Conservation (phyloP, 2,113 vertebrate species). For the Polypterus bichir region DNA sequence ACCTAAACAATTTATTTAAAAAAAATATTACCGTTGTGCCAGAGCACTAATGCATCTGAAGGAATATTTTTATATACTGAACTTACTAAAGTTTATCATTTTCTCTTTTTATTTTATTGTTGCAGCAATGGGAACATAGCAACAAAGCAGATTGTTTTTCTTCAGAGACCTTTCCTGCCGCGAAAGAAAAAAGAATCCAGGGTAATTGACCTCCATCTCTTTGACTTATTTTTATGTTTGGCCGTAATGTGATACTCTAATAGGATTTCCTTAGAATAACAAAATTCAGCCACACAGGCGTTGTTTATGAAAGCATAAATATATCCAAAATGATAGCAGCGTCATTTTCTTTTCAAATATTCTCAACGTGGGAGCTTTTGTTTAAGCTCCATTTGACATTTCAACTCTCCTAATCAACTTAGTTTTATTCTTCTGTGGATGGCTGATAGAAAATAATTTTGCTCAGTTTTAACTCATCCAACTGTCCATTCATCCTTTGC, state of each 20-base stretch:
- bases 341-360: background rate
- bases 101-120: constrained; percentile 19
- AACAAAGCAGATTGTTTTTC: constrained; percentile 95
- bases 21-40: too few species aligned
- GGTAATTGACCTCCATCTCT: constrained; percentile 49
- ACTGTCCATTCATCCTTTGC: background rate
- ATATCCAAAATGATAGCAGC: constrained; percentile 3
- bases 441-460: background rate
- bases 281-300: constrained; percentile 11
- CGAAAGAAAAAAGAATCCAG: constrained; percentile 84
- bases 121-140: constrained; percentile 81
- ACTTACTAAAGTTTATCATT: too few species aligned
- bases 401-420: background rate
- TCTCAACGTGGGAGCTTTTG: background rate
- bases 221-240: constrained; percentile 15
- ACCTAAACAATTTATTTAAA: too few species aligned
- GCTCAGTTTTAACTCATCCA: background rate
- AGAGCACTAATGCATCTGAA: too few species aligned
- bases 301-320: constrained; percentile 21
- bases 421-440: background rate
- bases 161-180: constrained; percentile 84
- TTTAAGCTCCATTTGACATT: background rate
- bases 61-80: too few species aligned
- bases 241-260: constrained; percentile 16
- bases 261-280: constrained; percentile 13